Evolutionary conservation across 2,888 invertebrate species (phyloP), one percentile per base, ranked within the genome.

Genomic region (Arenicola marina): DNA sequence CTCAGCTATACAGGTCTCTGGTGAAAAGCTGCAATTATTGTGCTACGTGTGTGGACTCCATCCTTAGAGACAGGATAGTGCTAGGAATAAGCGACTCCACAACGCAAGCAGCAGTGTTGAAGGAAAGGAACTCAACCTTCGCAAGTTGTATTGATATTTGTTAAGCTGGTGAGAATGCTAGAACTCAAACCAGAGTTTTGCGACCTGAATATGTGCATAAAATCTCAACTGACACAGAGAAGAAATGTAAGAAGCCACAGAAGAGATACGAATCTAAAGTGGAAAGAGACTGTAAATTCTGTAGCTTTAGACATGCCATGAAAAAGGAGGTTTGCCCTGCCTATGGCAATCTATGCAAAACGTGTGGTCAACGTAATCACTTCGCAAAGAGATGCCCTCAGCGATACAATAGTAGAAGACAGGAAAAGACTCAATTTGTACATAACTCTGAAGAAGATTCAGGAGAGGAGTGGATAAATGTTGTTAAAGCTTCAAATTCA

Each of bases 31-130:
- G 62, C 53, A 51, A 62, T 29, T 62, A 24, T 44, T 62, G 33
- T 34, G 53, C 48, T 4, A 38, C 21, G 18, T 62, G 59, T 56
- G 32, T 63, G 15, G n/a, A 48, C 34, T 63, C 65, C n/a, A 62
- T 63, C 18, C 29, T 64, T 21, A 43, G 62, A 7, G 65, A 65
- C 45, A 31, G 61, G 32, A 66, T 66, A 32, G 65, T 66, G 3
- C 45, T 66, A 18, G 65, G 62, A 3, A 55, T 64, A 7, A 15
- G 48, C 18, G 59, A 64, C 34, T 15, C 21, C 7, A 29, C 29
- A 24, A 64, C 61, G 18, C 62, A 62, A 4, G 43, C n/a, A 1
- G 24, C 21, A 21, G 53, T 64, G 2, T 45, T 64, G 26, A 26
- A 53, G 28, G 57, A 57, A 32, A 4, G 45, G 15, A 51, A 56